Evolutionary conservation across 1,140 invertebrate species (phyloP), one percentile per base, ranked within the genome.

Genomic region (Notospermus geniculatus): DNA sequence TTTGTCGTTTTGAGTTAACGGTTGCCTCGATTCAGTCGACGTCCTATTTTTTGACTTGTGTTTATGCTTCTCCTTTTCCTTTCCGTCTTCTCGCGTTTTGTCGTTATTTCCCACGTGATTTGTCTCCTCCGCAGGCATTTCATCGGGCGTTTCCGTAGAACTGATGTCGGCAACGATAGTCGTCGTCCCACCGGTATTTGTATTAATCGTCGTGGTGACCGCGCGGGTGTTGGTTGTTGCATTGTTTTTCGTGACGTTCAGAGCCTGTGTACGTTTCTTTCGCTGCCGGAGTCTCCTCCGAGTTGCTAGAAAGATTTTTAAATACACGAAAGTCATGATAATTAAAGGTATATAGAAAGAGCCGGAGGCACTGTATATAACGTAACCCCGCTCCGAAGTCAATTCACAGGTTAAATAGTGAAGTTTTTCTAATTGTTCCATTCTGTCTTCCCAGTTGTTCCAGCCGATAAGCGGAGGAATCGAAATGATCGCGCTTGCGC

Each of bases 391-490:
- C 41, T 83, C 75, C 22, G 60, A 66, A 15, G 74, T 77, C 2
- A 82, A 69, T 43, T 70, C 57, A 62, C 80, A 82, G n/a, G 53
- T 41, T 7, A 36, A 15, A 36, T 36, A 36, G 15, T 36, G 32
- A 36, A 7, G 32, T 36, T 36, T 36, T 36, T 36, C 32, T 36
- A 36, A 36, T 54, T 50, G 61, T 1, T 57, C 57, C 19, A 54
- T 11, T 22, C 53, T 36, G 54, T 71, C 60, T 2, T 63, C 70
- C 15, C 53, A 46, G 13, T 59, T 60, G 39, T 68, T 68, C 95
- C 95, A 97, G 0, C 95, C 95, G 25, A 95, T 87, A 28, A 98
- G 77, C 0, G 95, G 94, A 2, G 95, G 95, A 17, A 95, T 93
- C 68, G 93, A 95, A 62, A 97, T 97, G 28, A 95, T 79, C 2